Evolutionary conservation across 2,113 vertebrate genomes (phyloP).

Genomic region (Emydocephalus ijimae): DNA sequence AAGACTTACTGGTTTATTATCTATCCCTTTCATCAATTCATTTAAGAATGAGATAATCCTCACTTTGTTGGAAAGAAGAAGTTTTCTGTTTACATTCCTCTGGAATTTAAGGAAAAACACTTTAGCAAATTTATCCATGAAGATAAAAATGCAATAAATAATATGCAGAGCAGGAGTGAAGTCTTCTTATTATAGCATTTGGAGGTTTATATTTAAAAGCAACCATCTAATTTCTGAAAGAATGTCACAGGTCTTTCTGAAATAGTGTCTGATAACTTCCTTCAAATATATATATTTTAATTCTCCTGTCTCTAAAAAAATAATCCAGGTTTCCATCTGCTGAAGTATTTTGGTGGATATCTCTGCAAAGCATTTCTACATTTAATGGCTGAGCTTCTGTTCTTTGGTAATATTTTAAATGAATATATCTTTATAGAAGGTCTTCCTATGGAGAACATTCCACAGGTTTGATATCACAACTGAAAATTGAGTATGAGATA

Average conservation of each 20-base stretch:
- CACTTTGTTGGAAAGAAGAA: background rate
- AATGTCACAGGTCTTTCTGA: background rate
- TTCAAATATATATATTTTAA: background rate
- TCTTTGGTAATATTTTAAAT: background rate
- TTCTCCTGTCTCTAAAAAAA: background rate
- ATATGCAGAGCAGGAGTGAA: background rate
- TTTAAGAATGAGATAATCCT: background rate
- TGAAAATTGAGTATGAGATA: background rate
- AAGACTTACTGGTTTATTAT: background rate
- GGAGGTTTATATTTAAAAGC: background rate
- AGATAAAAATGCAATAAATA: rapidly evolving
- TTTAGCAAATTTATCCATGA: background rate
- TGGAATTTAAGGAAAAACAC: background rate
- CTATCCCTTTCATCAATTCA: background rate
- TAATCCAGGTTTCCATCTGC: background rate
- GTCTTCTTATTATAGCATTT: background rate
- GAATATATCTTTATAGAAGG: background rate
- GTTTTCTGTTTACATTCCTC: background rate
- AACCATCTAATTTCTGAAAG: background rate
- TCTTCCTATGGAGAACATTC: background rate
- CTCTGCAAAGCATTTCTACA: background rate
- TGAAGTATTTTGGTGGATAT: background rate
- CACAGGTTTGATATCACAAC: background rate
- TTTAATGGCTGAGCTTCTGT: background rate
- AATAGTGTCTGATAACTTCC: background rate